phyloP scores from a whole-genome alignment of 2,113 vertebrate species.

The Megaceryle torquata region DNA sequence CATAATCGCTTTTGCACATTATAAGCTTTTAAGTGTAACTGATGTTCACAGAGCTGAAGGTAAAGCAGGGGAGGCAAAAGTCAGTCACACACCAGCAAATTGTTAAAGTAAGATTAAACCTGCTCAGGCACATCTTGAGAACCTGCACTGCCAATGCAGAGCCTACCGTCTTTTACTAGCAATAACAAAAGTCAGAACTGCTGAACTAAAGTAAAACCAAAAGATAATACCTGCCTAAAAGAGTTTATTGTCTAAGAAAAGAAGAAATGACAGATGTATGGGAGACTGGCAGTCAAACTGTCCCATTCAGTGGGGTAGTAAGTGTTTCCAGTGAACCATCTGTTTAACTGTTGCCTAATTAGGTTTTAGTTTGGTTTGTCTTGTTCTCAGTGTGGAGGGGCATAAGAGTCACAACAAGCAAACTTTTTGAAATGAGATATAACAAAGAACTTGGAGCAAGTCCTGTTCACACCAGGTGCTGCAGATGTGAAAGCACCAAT shows the following conservation, averaged over 20 bases:
- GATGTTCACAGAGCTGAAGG: background rate
- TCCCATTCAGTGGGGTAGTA: background rate
- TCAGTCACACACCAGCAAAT: background rate
- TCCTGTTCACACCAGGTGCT: background rate
- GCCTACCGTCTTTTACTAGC: background rate
- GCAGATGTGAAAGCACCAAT: background rate
- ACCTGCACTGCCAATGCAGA: background rate
- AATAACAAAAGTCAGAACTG: background rate
- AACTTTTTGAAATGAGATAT: background rate
- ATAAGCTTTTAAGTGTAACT: background rate
- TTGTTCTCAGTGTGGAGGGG: background rate
- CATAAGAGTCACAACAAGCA: background rate
- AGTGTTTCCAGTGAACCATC: background rate
- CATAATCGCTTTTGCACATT: rapidly evolving
- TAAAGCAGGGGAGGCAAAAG: background rate
- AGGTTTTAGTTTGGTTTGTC: background rate
- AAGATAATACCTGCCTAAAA: background rate
- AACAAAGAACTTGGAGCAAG: background rate
- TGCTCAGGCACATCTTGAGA: background rate
- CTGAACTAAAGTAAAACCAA: background rate
- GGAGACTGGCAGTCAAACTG: background rate
- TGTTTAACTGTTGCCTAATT: background rate
- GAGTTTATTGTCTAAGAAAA: background rate
- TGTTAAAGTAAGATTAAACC: background rate
- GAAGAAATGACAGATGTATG: background rate